Conservation (phyloP, 2,113 vertebrate species). For the Corythornis cristatus region DNA sequence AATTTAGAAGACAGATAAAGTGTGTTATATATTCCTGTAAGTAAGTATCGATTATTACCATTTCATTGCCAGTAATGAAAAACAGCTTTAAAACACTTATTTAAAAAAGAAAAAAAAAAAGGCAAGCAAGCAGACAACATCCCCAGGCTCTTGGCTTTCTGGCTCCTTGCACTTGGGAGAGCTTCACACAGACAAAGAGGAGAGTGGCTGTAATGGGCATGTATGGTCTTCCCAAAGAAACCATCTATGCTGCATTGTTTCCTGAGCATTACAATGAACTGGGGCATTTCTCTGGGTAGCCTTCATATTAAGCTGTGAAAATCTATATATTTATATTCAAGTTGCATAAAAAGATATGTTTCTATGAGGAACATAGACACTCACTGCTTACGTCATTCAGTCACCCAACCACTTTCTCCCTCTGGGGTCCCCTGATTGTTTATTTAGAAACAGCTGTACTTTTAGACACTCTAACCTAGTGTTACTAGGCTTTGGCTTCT, state of each 20-base stretch:
- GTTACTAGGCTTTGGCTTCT: not conserved
- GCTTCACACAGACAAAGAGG: not conserved
- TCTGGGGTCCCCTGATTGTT: not conserved
- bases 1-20: slow-evolving; percentile 24
- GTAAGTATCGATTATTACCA: not conserved
- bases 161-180: not conserved
- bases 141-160: not conserved
- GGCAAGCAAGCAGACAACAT: not conserved
- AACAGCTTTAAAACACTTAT: not conserved
- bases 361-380: slow-evolving; percentile 7
- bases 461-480: not conserved
- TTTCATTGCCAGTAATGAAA: slow-evolving; percentile 1
- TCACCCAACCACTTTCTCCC: not conserved
- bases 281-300: not conserved
- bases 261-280: not conserved
- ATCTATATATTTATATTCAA: not conserved
- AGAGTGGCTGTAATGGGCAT: not conserved
- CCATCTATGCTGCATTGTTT: not conserved
- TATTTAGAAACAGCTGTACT: not conserved
- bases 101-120: not conserved
- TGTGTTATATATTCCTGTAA: not conserved
- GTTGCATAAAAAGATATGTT: not conserved
- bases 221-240: not conserved
- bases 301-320: not conserved
- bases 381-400: not conserved